Base-by-base conservation (phyloP, 2,797 vertebrate genomes). In the Botia almorhae region DNA sequence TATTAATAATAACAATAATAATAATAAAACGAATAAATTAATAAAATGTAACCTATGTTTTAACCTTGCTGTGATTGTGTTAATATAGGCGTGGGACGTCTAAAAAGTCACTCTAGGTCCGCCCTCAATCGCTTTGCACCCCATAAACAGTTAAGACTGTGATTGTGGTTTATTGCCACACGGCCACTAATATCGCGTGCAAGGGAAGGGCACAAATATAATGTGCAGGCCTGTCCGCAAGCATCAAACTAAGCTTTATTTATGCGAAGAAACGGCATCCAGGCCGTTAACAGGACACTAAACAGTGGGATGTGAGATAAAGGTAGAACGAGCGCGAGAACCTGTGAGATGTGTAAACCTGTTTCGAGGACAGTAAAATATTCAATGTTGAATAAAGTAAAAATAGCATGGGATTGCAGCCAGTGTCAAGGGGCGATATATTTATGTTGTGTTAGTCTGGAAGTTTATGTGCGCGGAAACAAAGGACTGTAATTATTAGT, bases 131-230 rank as follows among this genome's bases (percentile, higher is more conserved):
- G 83, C 77, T 89, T 90, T 85, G 84, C 91, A 92, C 88, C 94
- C 95, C 94, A 96, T 97, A 97, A 97, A 97, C 88, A 91, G 93
- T 93, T 92, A 94, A 93, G 92, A 89, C 93, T 91, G 92, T 93
- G 92, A 94, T 95, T 93, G 94, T 93, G 92, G 93, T 96, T 97
- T 95, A 96, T 94, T 93, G 90, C 87, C 76, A 86, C 90, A 88
- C 90, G 89, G 90, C 91, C 87, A 89, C 89, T 90, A 89, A 89
- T 88, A 88, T 85, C 85, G 90, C 93, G 87, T 89, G 85, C 90
- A 90, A 87, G 88, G 89, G 88, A 88, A 84, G 84, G 69, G 88
- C 78, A 86, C 74, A 78, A 76, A 81, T 81, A 83, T 79, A 50
- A 79, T 60, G 68, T 81, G 77, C 76, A 60, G 82, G n/a, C 60